Conservation (phyloP, 2,888 invertebrate species). For the Callosobruchus maculatus region DNA sequence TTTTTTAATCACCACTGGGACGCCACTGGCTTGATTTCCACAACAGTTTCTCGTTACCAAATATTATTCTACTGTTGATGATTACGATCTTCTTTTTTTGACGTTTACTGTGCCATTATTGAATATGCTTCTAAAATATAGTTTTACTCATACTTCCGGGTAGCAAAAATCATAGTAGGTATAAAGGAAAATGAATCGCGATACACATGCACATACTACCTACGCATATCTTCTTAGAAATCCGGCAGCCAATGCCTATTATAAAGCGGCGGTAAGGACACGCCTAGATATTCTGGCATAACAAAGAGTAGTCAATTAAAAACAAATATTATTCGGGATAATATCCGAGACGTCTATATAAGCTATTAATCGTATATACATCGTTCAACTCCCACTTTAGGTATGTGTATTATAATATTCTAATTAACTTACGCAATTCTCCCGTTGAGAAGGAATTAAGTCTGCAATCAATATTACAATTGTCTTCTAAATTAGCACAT, state of each 20-base stretch:
- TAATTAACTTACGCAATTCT: background rate
- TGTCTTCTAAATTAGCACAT: too few relatives aligned
- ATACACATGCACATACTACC: background rate
- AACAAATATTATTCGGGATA: background rate
- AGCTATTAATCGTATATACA: background rate
- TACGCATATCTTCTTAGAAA: background rate
- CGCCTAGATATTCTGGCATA: background rate
- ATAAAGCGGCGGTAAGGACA: background rate
- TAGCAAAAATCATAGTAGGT: too few relatives aligned
- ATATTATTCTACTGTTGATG: too few relatives aligned
- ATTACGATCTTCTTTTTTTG: too few relatives aligned
- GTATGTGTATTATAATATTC: background rate
- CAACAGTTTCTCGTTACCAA: too few relatives aligned
- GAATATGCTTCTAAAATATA: too few relatives aligned
- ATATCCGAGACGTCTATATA: background rate
- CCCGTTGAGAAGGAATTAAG: background rate
- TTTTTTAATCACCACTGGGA: too few relatives aligned
- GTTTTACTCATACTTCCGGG: too few relatives aligned
- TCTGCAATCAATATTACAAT: too few relatives aligned
- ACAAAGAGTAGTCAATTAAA: background rate
- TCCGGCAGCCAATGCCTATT: background rate
- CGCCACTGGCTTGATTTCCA: too few relatives aligned
- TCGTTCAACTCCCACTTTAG: background rate
- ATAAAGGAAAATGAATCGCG: too few relatives aligned
- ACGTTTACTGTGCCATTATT: too few relatives aligned